Evolutionary conservation across 2,113 vertebrate genomes (phyloP), one percentile per base, ranked within the genome.

Genomic region (Varanus komodoensis): DNA sequence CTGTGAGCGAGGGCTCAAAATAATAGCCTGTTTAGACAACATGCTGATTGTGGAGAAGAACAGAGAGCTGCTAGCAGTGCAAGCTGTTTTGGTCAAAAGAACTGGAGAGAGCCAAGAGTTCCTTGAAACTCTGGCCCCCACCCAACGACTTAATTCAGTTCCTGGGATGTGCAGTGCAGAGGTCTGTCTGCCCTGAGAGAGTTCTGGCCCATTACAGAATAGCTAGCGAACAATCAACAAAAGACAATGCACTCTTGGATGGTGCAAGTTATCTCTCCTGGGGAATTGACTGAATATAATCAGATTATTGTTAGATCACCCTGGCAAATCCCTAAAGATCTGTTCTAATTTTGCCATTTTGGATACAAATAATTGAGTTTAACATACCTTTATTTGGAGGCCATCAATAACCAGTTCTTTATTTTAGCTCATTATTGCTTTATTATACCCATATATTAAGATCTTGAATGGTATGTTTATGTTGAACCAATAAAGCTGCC

Each of bases 21-120:
- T 92, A 95, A 95, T 93, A 94, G 92, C 69, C 87, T 95, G 90
- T 96, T 95, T 96, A 95, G 96, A 95, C 94, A 95, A 95, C 94
- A 95, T 74, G 92, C 93, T 95, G 95, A 93, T 93, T 93, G 73
- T 93, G 89, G 94, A 83, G 90, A 84, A 94, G 93, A 95, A 86
- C 91, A 93, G 90, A 95, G 32, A 89, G 50, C 54, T 89, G 89
- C 89, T 92, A 93, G 93, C 92, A 91, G 64, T 54, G 57, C 86
- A 92, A 95, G 87, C 21, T 90, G 94, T 92, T 94, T 91, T 94
- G 93, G 91, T 91, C 90, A 94, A 94, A 96, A 94, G 86, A 92
- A 84, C 79, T 78, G 88, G 92, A 79, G 79, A 92, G 93, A 95
- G 90, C 87, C 87, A 87, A 89, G 64, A 92, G 44, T 79, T 0